Conservation (phyloP, 2,888 invertebrate genomes). For the Drosophila picticornis region DNA sequence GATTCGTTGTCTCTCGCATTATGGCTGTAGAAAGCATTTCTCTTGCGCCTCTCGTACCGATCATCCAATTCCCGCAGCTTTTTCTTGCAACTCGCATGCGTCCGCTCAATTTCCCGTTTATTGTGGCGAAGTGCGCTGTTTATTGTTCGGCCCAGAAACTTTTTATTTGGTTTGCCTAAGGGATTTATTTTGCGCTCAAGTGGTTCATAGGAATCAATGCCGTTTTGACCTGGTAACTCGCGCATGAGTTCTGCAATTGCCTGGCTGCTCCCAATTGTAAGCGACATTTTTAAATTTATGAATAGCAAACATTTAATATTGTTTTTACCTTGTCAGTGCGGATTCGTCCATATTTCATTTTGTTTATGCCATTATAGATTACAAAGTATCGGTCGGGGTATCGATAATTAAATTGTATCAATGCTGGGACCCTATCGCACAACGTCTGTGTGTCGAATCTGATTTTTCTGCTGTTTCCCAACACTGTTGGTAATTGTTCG, state of each 20-base stretch:
- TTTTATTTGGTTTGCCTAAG: conserved; percentile 78
- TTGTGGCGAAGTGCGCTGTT: conserved; percentile 76
- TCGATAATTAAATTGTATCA: neutral
- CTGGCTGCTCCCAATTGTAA: conserved; percentile 47
- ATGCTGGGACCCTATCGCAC: neutral
- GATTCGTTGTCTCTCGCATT: conserved; percentile 10
- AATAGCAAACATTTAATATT: conserved; percentile 1
- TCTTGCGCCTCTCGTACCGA: conserved; percentile 39
- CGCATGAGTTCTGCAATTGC: conserved; percentile 78
- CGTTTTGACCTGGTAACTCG: conserved; percentile 53
- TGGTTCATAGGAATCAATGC: conserved; percentile 1
- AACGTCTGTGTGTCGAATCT: neutral
- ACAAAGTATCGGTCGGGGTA: neutral
- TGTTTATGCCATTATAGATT: conserved; percentile 13
- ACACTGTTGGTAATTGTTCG: neutral
- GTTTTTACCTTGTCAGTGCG: conserved; percentile 66
- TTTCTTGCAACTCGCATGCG: conserved; percentile 62
- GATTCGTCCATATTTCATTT: conserved; percentile 68
- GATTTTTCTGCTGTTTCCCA: neutral
- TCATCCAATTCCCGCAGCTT: conserved; percentile 78
- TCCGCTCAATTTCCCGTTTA: conserved; percentile 66
- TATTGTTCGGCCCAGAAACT: conserved; percentile 79
- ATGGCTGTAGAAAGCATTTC: conserved; percentile 47
- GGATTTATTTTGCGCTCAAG: conserved; percentile 81
- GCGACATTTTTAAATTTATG: neutral